A percentile compares a stretch with the other conserved stretches of the same genome.
Conservation (phyloP, 2,888 invertebrate genomes). For the Lutraria lutraria region DNA sequence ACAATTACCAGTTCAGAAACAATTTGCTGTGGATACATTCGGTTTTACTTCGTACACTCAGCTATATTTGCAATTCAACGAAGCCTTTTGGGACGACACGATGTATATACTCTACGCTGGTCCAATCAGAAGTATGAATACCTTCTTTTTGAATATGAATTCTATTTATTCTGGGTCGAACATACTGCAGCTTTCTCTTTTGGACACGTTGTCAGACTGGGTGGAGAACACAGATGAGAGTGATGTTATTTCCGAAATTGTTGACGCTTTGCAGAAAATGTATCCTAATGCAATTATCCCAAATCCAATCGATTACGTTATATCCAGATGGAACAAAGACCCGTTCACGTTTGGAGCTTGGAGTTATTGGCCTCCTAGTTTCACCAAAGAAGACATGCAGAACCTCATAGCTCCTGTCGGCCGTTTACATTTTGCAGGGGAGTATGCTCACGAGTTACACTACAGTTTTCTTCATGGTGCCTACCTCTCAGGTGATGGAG, state of each 20-base stretch:
- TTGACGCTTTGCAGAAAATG: conserved; percentile 45
- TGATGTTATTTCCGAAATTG: conserved; percentile 52
- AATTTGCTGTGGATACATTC: conserved; percentile 53
- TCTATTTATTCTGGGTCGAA: conserved; percentile 53
- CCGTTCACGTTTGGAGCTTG: conserved; percentile 56
- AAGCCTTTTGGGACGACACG: conserved; percentile 61
- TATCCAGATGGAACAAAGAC: conserved; percentile 53
- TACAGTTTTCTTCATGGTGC: conserved; percentile 64
- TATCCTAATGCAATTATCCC: conserved; percentile 37
- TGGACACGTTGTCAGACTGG: conserved; percentile 50
- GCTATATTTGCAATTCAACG: conserved; percentile 59
- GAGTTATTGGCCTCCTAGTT: conserved; percentile 60
- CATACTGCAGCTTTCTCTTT: conserved; percentile 52
- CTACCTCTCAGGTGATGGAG: conserved; percentile 9
- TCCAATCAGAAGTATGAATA: conserved; percentile 35
- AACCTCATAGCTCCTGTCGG: conserved; percentile 54
- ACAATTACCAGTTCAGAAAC: conserved; percentile 57
- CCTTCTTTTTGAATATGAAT: conserved; percentile 57
- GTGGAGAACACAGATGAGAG: conserved; percentile 43
- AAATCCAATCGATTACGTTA: conserved; percentile 29
- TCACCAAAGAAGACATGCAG: conserved; percentile 38
- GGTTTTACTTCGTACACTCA: conserved; percentile 39
- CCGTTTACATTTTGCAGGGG: conserved; percentile 67
- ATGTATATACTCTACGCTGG: conserved; percentile 54
- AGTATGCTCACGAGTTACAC: conserved; percentile 41